These are phyloP conservation scores for Bufotes viridis DNA, from an alignment of 2,797 vertebrate species.

Conservation along the genomic window DNA sequence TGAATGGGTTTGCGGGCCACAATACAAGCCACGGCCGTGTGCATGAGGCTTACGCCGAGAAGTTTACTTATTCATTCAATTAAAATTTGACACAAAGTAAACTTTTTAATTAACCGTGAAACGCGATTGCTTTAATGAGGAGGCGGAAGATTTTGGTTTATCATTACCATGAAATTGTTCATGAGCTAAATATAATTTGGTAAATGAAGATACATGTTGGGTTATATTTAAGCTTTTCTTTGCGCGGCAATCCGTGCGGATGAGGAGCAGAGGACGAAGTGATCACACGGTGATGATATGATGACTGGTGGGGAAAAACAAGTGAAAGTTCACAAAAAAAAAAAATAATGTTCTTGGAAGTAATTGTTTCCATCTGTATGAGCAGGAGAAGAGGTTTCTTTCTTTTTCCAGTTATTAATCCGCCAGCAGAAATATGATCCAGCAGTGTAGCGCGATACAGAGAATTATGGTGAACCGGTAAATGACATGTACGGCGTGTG, in stretches of 20 bases:
- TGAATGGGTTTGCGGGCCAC: no score
- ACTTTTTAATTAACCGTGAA: conserved; percentile 18
- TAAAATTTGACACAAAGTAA: conserved; percentile 21
- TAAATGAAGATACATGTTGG: background rate
- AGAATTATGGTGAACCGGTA: background rate
- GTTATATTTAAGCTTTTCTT: conserved; percentile 16
- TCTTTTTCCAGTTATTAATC: conserved; percentile 5
- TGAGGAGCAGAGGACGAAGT: background rate
- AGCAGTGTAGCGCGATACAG: background rate
- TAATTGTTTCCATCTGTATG: conserved; percentile 52
- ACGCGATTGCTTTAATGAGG: conserved; percentile 26
- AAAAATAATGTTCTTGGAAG: background rate
- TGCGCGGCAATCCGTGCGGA: background rate
- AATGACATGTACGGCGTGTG: background rate
- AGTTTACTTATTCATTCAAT: conserved; percentile 34
- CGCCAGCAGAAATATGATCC: background rate
- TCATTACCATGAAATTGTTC: conserved; percentile 37
- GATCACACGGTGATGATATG: background rate
- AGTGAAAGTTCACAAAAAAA: background rate
- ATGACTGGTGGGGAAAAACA: background rate
- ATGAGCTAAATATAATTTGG: conserved; percentile 16
- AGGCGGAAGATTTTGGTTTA: conserved; percentile 20
- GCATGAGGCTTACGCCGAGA: background rate
- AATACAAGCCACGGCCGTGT: no score
- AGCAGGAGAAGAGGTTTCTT: background rate